Conservation (phyloP, 2,113 vertebrate species). For the Burhinus oedicnemus region DNA sequence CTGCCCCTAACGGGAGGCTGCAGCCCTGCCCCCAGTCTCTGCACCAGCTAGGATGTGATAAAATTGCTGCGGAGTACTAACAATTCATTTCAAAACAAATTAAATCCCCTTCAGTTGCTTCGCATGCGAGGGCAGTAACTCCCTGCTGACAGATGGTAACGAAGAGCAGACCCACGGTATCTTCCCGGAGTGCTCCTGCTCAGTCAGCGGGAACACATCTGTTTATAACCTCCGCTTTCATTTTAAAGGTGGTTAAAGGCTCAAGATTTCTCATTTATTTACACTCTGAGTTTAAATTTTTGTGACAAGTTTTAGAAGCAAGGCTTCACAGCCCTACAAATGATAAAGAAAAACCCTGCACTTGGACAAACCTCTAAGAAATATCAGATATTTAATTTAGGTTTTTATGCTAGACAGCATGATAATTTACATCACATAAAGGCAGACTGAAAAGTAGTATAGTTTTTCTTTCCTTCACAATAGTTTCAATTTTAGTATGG, state of each 20-base stretch:
- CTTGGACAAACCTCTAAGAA: not conserved
- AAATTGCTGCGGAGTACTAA: not conserved
- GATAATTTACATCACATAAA: not conserved
- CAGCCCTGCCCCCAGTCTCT: not conserved
- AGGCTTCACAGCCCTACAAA: not conserved
- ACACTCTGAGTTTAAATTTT: not conserved
- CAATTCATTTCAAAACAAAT: constrained; percentile 27
- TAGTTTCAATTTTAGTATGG: not conserved
- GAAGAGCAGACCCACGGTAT: not conserved
- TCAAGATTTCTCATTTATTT: constrained; percentile 34
- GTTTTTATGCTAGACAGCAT: not conserved
- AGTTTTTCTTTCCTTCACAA: not conserved
- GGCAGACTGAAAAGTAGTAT: not conserved
- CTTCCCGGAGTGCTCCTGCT: not conserved
- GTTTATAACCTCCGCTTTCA: not conserved
- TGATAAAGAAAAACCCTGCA: not conserved
- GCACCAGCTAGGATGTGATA: not conserved
- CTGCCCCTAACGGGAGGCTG: not conserved
- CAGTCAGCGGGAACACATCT: not conserved
- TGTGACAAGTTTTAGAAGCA: constrained; percentile 13
- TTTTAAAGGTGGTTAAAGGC: constrained; percentile 5
- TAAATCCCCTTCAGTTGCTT: not conserved
- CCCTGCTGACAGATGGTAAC: not conserved
- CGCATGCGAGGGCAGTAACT: not conserved
- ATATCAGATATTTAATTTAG: not conserved